These are phyloP conservation scores for Lymantria dispar DNA, from an alignment of 2,888 invertebrate species.

Conservation along the genomic window DNA sequence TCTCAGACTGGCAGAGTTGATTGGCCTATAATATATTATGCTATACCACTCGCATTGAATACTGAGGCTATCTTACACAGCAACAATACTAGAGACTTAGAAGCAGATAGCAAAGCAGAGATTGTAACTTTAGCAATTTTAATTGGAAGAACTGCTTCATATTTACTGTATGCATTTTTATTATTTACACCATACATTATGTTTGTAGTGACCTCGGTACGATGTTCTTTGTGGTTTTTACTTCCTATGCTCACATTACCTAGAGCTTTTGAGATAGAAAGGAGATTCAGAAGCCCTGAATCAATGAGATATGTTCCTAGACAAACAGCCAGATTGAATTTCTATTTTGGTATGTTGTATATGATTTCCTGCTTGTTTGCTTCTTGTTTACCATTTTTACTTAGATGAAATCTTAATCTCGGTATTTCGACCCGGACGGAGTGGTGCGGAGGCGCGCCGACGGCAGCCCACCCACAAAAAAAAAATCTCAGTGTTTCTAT, in stretches of 20 bases:
- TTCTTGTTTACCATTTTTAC: constrained; percentile 83
- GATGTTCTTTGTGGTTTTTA: constrained; percentile 94
- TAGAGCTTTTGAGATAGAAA: constrained; percentile 94
- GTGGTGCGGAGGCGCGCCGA: too few species aligned
- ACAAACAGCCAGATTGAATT: constrained; percentile 94
- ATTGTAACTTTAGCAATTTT: constrained; percentile 97
- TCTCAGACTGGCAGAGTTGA: constrained; percentile 96
- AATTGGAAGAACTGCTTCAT: constrained; percentile 94
- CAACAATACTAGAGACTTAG: constrained; percentile 96
- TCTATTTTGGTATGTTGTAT: constrained; percentile 95
- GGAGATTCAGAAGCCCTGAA: constrained; percentile 90
- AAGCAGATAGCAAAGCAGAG: constrained; percentile 93
- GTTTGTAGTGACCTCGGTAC: constrained; percentile 92
- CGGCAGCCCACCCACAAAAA: too few species aligned
- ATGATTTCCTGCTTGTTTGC: constrained; percentile 91
- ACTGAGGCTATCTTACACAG: constrained; percentile 97
- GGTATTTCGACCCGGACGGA: too few species aligned
- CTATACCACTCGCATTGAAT: constrained; percentile 95
- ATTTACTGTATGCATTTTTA: constrained; percentile 93
- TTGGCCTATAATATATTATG: constrained; percentile 95
- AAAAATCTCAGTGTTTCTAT: too few species aligned
- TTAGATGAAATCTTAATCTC: constrained; percentile 37
- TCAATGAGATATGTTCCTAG: constrained; percentile 92
- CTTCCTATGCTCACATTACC: constrained; percentile 94
- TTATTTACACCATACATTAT: constrained; percentile 95